Base-by-base conservation (phyloP, 2,888 invertebrate genomes). In the Heliconius charithonia region DNA sequence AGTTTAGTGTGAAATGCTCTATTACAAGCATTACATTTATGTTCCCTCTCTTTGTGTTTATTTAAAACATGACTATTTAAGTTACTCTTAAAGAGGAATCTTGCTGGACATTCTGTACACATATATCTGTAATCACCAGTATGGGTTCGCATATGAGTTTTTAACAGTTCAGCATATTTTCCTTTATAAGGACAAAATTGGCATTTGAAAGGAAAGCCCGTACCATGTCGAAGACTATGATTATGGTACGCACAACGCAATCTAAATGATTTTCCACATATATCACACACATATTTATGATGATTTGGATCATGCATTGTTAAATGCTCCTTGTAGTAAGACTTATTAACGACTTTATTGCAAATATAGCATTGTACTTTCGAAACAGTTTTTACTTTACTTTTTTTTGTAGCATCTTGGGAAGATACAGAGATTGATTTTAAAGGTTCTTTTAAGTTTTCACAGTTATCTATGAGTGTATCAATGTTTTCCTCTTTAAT, bases 1-100 rank as follows among this genome's bases (percentile, higher is more conserved):
- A 87, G 75, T 81, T 89, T 88, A 10, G 87, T 87, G 78, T 89
- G 88, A 79, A 90, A 90, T 25, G 86, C 87, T 80, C 86, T 83
- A 78, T 88, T 88, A 80, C 90, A 90, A 6, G 86, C 78, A 72
- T 89, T 87, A 86, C 90, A 90, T 80, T 87, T 88, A 51, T 85
- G 87, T 75, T 88, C 86, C 4, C 87, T 87, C 13, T 88, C 89
- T 81, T 86, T 89, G 73, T 90, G 90, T 76, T 86, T 89, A 4
- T 85, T 73, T 51, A 78, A 79, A 81, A 85, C 83, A 56, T 90
- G 90, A 76, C 86, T 86, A 70, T 89, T 90, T 0, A 90, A 82
- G 79, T 90, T 90, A 76, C 89, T 88, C 71, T 88, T 90, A 71
- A 86, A 88, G 0, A 88, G 79, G 67, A 90, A 90, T 41, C 87